Conservation (phyloP, 2,888 invertebrate genomes). For the Drosophila silvestris region DNA sequence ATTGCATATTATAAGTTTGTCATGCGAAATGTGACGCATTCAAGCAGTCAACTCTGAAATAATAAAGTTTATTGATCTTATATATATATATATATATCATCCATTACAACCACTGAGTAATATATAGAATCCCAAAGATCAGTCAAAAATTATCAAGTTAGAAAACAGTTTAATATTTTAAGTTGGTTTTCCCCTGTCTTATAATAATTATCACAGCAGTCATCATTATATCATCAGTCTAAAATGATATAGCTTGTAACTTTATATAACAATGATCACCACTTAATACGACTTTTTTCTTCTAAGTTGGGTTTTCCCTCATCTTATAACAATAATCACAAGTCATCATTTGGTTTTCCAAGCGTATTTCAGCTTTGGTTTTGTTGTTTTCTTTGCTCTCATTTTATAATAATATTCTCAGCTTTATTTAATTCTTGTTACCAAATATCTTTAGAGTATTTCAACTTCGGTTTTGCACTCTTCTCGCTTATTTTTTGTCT, state of each 20-base stretch:
- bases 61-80: neutral
- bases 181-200: too few species aligned
- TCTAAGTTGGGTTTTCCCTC: neutral
- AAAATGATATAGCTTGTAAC: neutral
- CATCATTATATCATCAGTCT: neutral
- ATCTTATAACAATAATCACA: neutral
- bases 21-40: neutral
- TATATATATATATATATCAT: neutral
- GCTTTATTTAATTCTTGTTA: neutral
- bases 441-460: neutral
- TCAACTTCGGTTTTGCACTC: neutral
- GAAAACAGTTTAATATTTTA: too few species aligned
- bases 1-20: neutral
- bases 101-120: neutral
- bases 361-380: accelerated
- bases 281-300: neutral
- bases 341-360: neutral
- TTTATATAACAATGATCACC: neutral
- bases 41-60: neutral
- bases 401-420: neutral
- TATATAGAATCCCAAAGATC: accelerated
- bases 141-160: too few species aligned
- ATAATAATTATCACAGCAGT: neutral
- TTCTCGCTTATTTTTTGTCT: neutral
- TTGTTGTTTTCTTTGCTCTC: neutral